Base-by-base conservation (phyloP, 2,888 invertebrate genomes). In the Leptarthrus brevirostris region DNA sequence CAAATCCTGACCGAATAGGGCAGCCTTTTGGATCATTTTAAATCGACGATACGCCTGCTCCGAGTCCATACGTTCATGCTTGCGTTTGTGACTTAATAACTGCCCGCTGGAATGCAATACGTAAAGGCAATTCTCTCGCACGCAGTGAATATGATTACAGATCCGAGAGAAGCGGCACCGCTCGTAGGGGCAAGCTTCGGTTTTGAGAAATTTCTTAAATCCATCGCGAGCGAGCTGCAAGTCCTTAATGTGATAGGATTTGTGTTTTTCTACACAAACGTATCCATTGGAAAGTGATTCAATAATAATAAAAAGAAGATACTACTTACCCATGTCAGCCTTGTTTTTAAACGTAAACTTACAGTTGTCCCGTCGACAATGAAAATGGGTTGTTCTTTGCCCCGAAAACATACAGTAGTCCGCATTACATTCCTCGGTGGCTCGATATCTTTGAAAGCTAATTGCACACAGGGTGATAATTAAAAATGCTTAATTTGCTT, bases 71-170 rank as follows among this genome's bases (percentile, higher is more conserved):
- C 97, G 90, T 85, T 98, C 98, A 84, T 98, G 98, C 82, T 97
- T 98, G 73, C 98, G 90, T 86, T 98, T 98, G 86, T 98, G 98
- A 8, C 97, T 96, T 85, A 96, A 95, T 78, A 98, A 90, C 84
- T 98, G 98, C 66, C 97, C 96, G 82, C 96, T 96, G 36, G 97
- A 97, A 83, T 98, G 98, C 76, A 98, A 88, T 2, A 98, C 97
- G 83, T 97, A 98, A 84, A 93, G 94, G 87, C 98, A 98, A 75
- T 94, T 94, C 2, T 94, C 93, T 75, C 98, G 88, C 79, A 98
- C 97, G 87, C 98, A 98, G 86, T 98, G 98, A 78, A 98, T 98
- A 86, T 98, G 98, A 87, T 98, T 98, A 88, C 96, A 96, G 58
- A 96, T 94, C 74, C 93, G 90, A 44, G 97, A 97, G 85, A 97